Conservation (phyloP, 2,113 vertebrate genomes). For the Dendropsophus ebraccatus region DNA sequence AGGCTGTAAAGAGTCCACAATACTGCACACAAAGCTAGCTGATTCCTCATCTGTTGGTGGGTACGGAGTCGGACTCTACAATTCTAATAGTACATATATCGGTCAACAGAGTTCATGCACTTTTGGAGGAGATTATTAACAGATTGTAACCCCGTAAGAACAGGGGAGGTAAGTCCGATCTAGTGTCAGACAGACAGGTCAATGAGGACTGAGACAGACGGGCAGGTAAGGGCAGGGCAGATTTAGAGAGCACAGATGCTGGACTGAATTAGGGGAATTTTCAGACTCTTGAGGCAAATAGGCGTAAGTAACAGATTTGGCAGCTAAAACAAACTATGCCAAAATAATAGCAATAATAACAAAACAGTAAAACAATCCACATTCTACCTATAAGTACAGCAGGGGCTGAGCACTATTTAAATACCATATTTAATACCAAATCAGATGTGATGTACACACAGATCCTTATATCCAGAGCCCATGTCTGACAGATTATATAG, state of each 20-base stretch:
- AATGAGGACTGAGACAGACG: background rate
- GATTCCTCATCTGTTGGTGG: background rate
- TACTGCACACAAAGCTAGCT: background rate
- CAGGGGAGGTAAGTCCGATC: background rate
- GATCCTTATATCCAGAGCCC: no score
- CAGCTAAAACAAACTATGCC: background rate
- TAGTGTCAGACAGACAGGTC: slow-evolving; percentile 22
- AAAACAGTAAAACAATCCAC: background rate
- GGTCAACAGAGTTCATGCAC: background rate
- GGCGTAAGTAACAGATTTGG: background rate
- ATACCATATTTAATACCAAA: no score
- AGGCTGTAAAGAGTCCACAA: background rate
- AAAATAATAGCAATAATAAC: background rate
- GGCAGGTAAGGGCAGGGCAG: slow-evolving; percentile 10
- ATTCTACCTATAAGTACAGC: background rate
- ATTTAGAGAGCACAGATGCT: background rate
- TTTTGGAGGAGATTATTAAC: background rate
- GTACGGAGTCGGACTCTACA: background rate
- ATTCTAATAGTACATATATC: background rate
- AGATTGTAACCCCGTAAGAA: slow-evolving; percentile 7
- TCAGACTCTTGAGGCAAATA: background rate
- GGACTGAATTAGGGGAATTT: background rate
- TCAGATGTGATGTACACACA: no score
- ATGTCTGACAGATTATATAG: no score
- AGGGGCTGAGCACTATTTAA: no score